Evolutionary conservation across 2,797 vertebrate genomes (phyloP).

Genomic region (Sebastiscus albofasciatus): DNA sequence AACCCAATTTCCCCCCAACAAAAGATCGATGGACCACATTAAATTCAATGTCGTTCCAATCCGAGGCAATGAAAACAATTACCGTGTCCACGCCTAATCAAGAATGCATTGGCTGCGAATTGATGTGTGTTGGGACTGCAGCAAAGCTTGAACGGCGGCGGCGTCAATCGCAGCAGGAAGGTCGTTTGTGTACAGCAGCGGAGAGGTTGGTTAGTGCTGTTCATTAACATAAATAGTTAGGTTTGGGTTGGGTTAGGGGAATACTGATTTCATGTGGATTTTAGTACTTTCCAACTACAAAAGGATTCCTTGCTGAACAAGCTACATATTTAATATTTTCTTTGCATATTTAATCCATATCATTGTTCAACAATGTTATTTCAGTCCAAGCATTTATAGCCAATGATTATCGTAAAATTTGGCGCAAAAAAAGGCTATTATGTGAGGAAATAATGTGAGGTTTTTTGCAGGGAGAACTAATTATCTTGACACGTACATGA

Average conservation of each 20-base stretch:
- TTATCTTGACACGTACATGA: background rate
- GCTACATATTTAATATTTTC: background rate
- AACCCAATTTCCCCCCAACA: conserved; percentile 71
- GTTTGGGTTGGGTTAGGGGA: background rate
- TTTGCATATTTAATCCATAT: background rate
- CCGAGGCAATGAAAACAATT: conserved; percentile 76
- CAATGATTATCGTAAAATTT: background rate
- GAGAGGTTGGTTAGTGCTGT: conserved; percentile 13
- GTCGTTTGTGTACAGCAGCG: conserved; percentile 15
- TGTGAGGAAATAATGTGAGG: background rate
- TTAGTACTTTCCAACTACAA: background rate
- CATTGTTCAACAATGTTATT: background rate
- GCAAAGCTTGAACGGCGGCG: conserved; percentile 26
- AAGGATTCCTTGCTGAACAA: background rate
- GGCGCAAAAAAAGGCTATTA: background rate
- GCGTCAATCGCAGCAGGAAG: conserved; percentile 18
- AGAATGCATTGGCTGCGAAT: conserved; percentile 59
- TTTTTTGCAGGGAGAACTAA: background rate
- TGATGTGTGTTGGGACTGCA: conserved; percentile 56
- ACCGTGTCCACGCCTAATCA: conserved; percentile 69
- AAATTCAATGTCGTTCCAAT: conserved; percentile 69
- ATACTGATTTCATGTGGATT: background rate
- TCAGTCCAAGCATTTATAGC: background rate
- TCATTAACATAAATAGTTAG: background rate
- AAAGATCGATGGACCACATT: conserved; percentile 76